Evolutionary conservation across 2,888 invertebrate genomes (phyloP).

Genomic region (Lasiommata megera): DNA sequence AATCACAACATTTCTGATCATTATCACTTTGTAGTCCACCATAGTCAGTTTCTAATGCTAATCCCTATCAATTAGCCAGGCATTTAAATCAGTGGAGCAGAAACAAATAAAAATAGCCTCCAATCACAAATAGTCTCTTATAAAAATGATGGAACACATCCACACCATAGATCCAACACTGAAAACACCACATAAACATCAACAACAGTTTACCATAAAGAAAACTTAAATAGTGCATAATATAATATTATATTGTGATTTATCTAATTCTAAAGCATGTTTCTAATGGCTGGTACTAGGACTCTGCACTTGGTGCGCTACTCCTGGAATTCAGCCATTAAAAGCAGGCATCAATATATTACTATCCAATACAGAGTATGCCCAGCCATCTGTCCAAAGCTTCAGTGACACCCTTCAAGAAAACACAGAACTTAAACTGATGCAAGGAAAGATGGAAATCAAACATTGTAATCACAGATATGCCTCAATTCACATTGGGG

Average conservation of each 20-base stretch:
- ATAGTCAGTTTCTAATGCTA: slow-evolving; percentile 30
- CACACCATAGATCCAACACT: slow-evolving; percentile 40
- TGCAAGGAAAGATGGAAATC: slow-evolving; percentile 16
- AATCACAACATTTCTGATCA: not conserved
- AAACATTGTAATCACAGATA: too few species aligned
- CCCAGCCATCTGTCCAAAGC: slow-evolving; percentile 16
- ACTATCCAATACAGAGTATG: slow-evolving; percentile 28
- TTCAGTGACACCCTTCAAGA: slow-evolving; percentile 21
- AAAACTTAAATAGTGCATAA: slow-evolving; percentile 60
- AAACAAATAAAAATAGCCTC: slow-evolving; percentile 48
- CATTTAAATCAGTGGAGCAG: slow-evolving; percentile 39
- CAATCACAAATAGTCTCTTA: slow-evolving; percentile 24
- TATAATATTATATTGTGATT: slow-evolving; percentile 54
- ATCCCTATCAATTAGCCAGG: slow-evolving; percentile 25
- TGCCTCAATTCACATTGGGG: too few species aligned
- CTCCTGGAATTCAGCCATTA: slow-evolving; percentile 14
- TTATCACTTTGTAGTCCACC: slow-evolving; percentile 26
- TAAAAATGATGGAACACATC: slow-evolving; percentile 27
- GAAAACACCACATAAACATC: slow-evolving; percentile 40
- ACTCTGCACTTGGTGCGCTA: slow-evolving; percentile 54
- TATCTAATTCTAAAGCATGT: slow-evolving; percentile 58
- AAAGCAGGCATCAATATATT: slow-evolving; percentile 24
- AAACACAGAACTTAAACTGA: slow-evolving; percentile 19
- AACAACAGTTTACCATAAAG: slow-evolving; percentile 56
- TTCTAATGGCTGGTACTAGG: slow-evolving; percentile 41